A percentile compares a stretch with the other conserved stretches of the same genome.
Evolutionary conservation across 2,797 vertebrate genomes (phyloP).

Genomic region (Mycteria americana): DNA sequence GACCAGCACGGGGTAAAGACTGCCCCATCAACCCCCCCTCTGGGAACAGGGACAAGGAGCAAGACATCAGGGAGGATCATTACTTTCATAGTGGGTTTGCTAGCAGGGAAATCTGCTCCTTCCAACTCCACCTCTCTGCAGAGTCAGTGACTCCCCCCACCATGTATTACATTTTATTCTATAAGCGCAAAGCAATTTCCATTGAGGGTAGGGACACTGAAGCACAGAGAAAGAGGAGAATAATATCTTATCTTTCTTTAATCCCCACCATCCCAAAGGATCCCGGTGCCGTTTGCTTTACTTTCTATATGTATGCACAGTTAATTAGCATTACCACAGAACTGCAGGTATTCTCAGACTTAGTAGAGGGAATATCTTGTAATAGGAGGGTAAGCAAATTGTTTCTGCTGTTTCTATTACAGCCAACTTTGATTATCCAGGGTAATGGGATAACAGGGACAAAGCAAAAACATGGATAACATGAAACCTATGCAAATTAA

Average conservation of each 20-base stretch:
- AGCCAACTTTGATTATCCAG: constrained; percentile 61
- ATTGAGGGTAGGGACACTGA: constrained; percentile 6
- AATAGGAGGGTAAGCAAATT: constrained; percentile 62
- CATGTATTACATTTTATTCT: neutral
- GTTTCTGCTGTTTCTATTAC: constrained; percentile 59
- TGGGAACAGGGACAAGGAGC: neutral
- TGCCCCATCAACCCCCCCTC: neutral
- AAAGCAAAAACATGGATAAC: constrained; percentile 53
- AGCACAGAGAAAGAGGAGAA: constrained; percentile 32
- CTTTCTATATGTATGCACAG: constrained; percentile 47
- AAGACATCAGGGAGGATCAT: neutral
- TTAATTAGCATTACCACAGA: constrained; percentile 59
- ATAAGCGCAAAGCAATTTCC: neutral
- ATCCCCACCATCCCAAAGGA: constrained; percentile 54
- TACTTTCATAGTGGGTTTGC: neutral
- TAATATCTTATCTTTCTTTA: constrained; percentile 56
- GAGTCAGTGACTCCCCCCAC: neutral
- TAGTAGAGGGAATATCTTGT: constrained; percentile 45
- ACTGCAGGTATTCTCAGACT: constrained; percentile 52
- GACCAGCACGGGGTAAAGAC: neutral
- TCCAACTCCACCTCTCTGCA: neutral
- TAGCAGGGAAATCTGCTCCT: neutral
- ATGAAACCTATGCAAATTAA: constrained; percentile 45
- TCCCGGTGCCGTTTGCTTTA: neutral
- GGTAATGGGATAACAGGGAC: constrained; percentile 64